A percentile compares a stretch with the other conserved stretches of the same genome.
These are phyloP conservation scores for Protaetia brevitarsis DNA, from an alignment of 1,140 invertebrate genomes.

Conservation along the genomic window DNA sequence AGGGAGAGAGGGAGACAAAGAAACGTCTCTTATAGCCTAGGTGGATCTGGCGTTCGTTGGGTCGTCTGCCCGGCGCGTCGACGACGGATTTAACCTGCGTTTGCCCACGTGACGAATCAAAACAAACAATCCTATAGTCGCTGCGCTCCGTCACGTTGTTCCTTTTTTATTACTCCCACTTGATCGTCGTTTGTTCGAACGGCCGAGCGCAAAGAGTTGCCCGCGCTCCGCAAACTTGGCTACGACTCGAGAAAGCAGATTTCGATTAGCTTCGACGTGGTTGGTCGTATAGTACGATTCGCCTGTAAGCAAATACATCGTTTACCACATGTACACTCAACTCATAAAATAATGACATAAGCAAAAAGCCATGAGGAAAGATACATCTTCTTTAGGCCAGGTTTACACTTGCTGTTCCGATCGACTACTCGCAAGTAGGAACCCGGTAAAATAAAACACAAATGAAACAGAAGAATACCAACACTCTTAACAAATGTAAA, in stretches of 20 bases:
- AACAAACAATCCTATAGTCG: neutral
- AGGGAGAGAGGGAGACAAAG: too few species aligned
- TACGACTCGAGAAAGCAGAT: neutral
- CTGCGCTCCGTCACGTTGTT: neutral
- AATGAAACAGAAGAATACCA: too few species aligned
- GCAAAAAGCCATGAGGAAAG: too few species aligned
- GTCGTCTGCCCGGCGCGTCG: neutral
- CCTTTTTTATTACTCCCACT: slow-evolving; percentile 4
- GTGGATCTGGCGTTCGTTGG: neutral
- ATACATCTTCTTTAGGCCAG: too few species aligned
- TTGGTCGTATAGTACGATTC: neutral
- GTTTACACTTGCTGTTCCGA: too few species aligned
- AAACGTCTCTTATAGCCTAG: neutral
- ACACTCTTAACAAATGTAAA: too few species aligned
- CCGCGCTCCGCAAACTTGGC: neutral
- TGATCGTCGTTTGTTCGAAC: neutral
- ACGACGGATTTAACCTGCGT: slow-evolving; percentile 6
- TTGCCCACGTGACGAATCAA: slow-evolving; percentile 10
- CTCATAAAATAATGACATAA: too few species aligned
- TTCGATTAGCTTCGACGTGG: neutral
- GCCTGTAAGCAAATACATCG: too few species aligned
- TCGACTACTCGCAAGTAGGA: too few species aligned
- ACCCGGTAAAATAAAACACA: too few species aligned
- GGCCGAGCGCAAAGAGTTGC: neutral
- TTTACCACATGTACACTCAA: too few species aligned